Base-by-base conservation (phyloP, 2,888 invertebrate genomes). In the Archaeoteleia sp. region DNA sequence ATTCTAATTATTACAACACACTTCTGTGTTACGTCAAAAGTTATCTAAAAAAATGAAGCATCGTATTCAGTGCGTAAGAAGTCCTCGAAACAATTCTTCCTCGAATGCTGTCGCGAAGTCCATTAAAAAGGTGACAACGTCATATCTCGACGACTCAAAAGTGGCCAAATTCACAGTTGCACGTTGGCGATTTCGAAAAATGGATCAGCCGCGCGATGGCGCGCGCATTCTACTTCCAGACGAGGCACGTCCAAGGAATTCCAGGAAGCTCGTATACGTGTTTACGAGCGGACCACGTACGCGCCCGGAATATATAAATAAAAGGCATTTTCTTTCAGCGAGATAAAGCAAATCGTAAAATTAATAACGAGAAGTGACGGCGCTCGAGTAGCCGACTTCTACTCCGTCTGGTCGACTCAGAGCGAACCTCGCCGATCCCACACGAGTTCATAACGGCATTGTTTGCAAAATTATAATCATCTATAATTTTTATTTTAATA, bases 221-320 rank as follows among this genome's bases (percentile, higher is more conserved):
- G 8, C 9, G 7, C 8, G 7, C n/a, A 2, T 7, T 29, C 8
- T 5, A 29, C 2, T 27, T 29, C 48, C 30, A 12, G 34, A 37
- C 39, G 49, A 48, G 53, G 40, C 48, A 39, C 42, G 39, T 66
- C 60, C 68, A 73, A 75, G 71, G 71, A 68, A 71, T 71, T 75
- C 74, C 51, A 66, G 70, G 75, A 74, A 75, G 51, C 53, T 54
- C 48, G 54, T 55, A 54, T 60, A 46, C 62, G 67, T 65, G 58
- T 70, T 72, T 70, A 71, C 57, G 62, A 71, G 55, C 62, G 45
- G 17, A 32, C 43, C 67, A 13, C 58, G 62, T 72, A 72, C 72
- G 72, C 40, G 39, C 51, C 23, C 43, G 42, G 67, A 71, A 72
- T 66, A 49, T 48, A 69, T 61, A 60, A 61, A 70, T 55, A 63